Base-by-base conservation (phyloP, 2,888 invertebrate species). In the Rhyacophila evoluta region DNA sequence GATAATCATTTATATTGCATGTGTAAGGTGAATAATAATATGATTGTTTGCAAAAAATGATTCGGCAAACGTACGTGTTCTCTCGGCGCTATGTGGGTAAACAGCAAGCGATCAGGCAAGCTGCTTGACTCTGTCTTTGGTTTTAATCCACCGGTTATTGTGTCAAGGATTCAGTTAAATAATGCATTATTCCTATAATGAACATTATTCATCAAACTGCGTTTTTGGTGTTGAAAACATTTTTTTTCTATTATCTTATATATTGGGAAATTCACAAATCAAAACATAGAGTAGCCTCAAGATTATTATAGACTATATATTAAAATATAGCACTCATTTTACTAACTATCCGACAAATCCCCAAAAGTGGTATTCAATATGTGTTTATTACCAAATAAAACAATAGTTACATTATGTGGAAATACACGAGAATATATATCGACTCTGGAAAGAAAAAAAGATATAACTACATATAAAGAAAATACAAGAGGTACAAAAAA, bases 161-260 rank as follows among this genome's bases (percentile, higher is more conserved):
- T 79, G 79, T 79, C 79, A 79, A 79, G 79, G 79, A 79, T 77
- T 73, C 11, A 25, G 36, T 36, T 29, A 69, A 69, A 73, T 73
- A 38, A 73, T 77, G 70, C 77, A 77, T 77, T 77, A 72, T 77
- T 69, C 28, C 68, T 70, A 19, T 8, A 8, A 25, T 19, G 55
- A 55, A 19, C 25, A 25, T 55, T 19, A 55, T 55, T 55, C 4
- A 55, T 55, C 25, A 2, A 1, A n/a, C n/a, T n/a, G n/a, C n/a
- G n/a, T n/a, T n/a, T n/a, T n/a, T n/a, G n/a, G n/a, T n/a, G n/a
- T n/a, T n/a, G n/a, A n/a, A n/a, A n/a, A n/a, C n/a, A n/a, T n/a
- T n/a, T n/a, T n/a, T n/a, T n/a, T n/a, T n/a, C n/a, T n/a, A n/a
- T n/a, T n/a, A n/a, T n/a, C n/a, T n/a, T n/a, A n/a, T n/a, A n/a